Evolutionary conservation across 1,140 invertebrate species (phyloP).

Genomic region (Drosophila tristis): DNA sequence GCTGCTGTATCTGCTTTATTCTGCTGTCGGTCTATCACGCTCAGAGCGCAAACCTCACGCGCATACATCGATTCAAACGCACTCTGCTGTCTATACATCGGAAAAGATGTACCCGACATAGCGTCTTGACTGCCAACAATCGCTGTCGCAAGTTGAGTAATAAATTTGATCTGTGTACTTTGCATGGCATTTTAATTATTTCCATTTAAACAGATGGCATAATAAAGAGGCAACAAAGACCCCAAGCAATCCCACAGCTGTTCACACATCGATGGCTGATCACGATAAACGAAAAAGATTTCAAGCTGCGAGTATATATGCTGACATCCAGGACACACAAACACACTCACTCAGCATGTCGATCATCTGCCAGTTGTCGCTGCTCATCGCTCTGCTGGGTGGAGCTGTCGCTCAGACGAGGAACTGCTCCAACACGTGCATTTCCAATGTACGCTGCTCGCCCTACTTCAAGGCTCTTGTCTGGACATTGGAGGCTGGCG

Average conservation of each 20-base stretch:
- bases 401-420: constrained; percentile 5
- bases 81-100: not conserved
- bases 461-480: constrained; percentile 46
- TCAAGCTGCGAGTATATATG: constrained; percentile 7
- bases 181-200: constrained; percentile 1
- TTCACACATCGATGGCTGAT: constrained; percentile 22
- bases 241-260: constrained; percentile 7
- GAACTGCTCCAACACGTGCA: constrained; percentile 35
- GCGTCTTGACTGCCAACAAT: not conserved
- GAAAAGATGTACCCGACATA: not conserved
- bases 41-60: no score
- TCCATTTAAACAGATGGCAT: constrained; percentile 6
- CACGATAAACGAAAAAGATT: constrained; percentile 10
- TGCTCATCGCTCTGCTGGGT: constrained; percentile 10
- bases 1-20: no score
- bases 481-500: constrained; percentile 30
- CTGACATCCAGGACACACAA: not conserved
- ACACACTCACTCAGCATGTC: constrained; percentile 21
- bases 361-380: constrained; percentile 21
- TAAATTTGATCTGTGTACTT: constrained; percentile 1
- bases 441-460: constrained; percentile 15
- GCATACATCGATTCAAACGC: not conserved
- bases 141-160: constrained; percentile 23
- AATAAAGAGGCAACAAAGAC: not conserved
- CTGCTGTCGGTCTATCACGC: no score